Base-by-base conservation (phyloP, 1,140 invertebrate genomes). In the Apocrypta bakeri region DNA sequence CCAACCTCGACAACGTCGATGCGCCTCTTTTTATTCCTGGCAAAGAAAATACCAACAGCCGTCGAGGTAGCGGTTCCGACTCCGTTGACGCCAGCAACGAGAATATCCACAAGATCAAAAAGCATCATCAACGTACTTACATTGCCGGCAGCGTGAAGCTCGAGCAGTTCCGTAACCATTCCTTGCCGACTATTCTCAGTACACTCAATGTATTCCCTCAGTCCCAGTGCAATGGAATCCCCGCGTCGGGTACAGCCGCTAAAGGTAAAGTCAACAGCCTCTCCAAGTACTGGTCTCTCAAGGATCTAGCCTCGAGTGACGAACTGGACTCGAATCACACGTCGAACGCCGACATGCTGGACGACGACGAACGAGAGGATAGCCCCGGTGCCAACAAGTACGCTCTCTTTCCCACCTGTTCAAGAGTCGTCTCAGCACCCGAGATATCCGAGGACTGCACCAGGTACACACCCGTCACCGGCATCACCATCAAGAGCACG, bases 1-100 rank as follows among this genome's bases (percentile, higher is more conserved):
- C 92, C 0, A 93, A 93, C 84, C 91, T 94, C 64, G 94, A 92
- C 74, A 89, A 91, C 29, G 71, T 76, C 0, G 80, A 88, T n/a
- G 89, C 89, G 1, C 88, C 89, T 2, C 79, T 91, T 0, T 91
- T 88, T 33, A 88, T 91, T 40, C 90, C 90, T 1, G 74, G 81
- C 8, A 84, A n/a, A 84, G 24, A 85, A 75, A 37, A 56, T 14
- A 21, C 3, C 24, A 17, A 27, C 63, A 68, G 33, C 73, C 78
- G 17, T 17, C 29, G 63, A 2, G 66, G 48, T 12, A 82, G n/a
- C 63, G 75, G 82, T 75, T 84, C 80, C 0, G 86, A 87, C 79
- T 87, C 86, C 85, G 85, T 77, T 85, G 86, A 86, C 17, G 77
- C 82, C 1, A 84, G 81, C 56, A 12, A 72, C 33, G 11, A 86